These are phyloP conservation scores for Vanessa atalanta DNA, from an alignment of 1,140 invertebrate species.

Conservation along the genomic window DNA sequence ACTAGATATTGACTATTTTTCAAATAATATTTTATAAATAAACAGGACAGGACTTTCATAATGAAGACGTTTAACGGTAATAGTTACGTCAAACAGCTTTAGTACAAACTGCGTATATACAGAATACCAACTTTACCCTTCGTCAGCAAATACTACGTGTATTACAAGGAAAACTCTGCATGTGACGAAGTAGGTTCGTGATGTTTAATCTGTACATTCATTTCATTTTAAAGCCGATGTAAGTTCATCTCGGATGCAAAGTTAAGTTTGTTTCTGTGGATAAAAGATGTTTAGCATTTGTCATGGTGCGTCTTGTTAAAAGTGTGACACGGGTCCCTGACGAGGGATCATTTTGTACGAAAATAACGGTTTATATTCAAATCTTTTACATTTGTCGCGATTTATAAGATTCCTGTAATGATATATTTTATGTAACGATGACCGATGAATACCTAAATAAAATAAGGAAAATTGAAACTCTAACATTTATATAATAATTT, in stretches of 20 bases:
- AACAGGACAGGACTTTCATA: no score
- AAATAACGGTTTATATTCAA: slow-evolving; percentile 39
- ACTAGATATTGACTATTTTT: no score
- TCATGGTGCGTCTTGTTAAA: slow-evolving; percentile 51
- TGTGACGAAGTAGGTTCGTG: background rate
- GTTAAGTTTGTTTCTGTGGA: slow-evolving; percentile 22
- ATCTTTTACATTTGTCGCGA: slow-evolving; percentile 37
- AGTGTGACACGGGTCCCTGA: slow-evolving; percentile 53
- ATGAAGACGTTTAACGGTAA: background rate
- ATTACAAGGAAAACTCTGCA: background rate
- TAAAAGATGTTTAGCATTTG: slow-evolving; percentile 53
- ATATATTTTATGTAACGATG: slow-evolving; percentile 13
- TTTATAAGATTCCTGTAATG: slow-evolving; percentile 33
- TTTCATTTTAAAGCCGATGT: background rate
- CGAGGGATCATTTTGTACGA: slow-evolving; percentile 42
- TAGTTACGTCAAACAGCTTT: background rate
- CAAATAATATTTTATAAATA: no score
- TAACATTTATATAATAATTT: no score
- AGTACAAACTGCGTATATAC: background rate
- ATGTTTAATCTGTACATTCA: background rate
- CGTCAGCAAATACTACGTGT: background rate
- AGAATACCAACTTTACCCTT: slow-evolving; percentile 12
- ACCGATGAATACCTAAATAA: no score
- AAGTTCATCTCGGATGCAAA: background rate
- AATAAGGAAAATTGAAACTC: no score